Base-by-base conservation (phyloP, 2,888 invertebrate genomes). In the Aphelenchoides bicaudatus region DNA sequence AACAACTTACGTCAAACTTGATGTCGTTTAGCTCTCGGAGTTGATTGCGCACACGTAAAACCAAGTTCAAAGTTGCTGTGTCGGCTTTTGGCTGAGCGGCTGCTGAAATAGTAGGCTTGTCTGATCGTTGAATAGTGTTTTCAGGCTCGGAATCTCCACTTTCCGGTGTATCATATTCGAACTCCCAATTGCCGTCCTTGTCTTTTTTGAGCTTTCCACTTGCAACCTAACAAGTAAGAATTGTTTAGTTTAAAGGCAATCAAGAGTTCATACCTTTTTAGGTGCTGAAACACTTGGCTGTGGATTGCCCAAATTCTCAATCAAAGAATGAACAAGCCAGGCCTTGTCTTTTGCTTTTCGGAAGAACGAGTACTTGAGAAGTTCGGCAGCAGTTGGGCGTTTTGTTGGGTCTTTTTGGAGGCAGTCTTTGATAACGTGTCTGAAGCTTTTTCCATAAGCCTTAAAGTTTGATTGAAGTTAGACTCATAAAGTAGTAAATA, bases 391-490 rank as follows among this genome's bases (percentile, higher is more conserved):
- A 0, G 93, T 89, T 5, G 96, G 94, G 73, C 87, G 70, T 49
- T 77, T 75, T 1, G 69, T 63, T 13, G 77, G 77, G 46, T 78
- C 75, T 63, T 78, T 76, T 72, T 75, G 92, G 65, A 98, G 84
- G 81, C 96, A 98, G 79, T 94, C 94, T 10, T 88, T 85, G 63
- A 98, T 89, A 88, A 98, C 89, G 83, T 92, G 93, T 53, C 93
- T 86, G 83, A 96, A 92, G 52, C 91, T 90, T 83, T 93, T 96
- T 27, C 96, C 94, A n/a, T n/a, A n/a, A n/a, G n/a, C n/a, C n/a
- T n/a, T n/a, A n/a, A n/a, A n/a, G n/a, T n/a, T n/a, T n/a, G n/a
- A n/a, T n/a, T n/a, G n/a, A n/a, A n/a, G n/a, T n/a, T n/a, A n/a
- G n/a, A n/a, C n/a, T n/a, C n/a, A n/a, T n/a, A n/a, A n/a, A n/a